Percentiles rank a stretch among this genome's conserved stretches.
These are phyloP conservation scores for Sebastes vulpes DNA, from an alignment of 2,797 vertebrate genomes.

Conservation along the genomic window DNA sequence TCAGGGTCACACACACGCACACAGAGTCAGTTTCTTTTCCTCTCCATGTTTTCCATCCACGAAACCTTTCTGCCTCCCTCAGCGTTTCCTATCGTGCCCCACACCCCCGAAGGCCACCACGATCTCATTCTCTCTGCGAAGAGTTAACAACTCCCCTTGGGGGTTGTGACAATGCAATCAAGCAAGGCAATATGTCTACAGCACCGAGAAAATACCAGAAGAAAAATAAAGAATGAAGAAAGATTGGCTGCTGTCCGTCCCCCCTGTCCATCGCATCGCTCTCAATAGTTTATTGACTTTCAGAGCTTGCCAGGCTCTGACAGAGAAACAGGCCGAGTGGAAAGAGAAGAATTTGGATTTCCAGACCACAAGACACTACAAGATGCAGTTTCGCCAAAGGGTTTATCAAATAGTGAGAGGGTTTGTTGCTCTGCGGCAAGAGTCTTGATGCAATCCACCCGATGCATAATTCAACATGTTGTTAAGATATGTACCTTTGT, in stretches of 20 bases:
- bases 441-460: neutral
- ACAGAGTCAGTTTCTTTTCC: neutral
- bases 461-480: no score
- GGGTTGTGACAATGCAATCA: constrained; percentile 68
- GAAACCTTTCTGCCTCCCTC: constrained; percentile 35
- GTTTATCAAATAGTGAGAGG: neutral
- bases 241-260: neutral
- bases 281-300: constrained; percentile 33
- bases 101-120: constrained; percentile 2
- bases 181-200: constrained; percentile 58
- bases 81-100: constrained; percentile 17
- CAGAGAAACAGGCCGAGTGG: neutral
- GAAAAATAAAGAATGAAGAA: constrained; percentile 38
- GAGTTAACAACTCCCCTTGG: constrained; percentile 68
- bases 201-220: constrained; percentile 34
- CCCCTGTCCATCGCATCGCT: neutral
- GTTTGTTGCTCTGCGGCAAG: neutral
- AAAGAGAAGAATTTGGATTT: constrained; percentile 8
- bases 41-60: neutral
- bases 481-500: neutral
- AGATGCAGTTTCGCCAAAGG: neutral
- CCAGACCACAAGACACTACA: neutral
- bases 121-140: constrained; percentile 55
- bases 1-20: neutral
- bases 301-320: neutral